phyloP scores from a whole-genome alignment of 2,797 vertebrate species.

The Crenichthys baileyi region DNA sequence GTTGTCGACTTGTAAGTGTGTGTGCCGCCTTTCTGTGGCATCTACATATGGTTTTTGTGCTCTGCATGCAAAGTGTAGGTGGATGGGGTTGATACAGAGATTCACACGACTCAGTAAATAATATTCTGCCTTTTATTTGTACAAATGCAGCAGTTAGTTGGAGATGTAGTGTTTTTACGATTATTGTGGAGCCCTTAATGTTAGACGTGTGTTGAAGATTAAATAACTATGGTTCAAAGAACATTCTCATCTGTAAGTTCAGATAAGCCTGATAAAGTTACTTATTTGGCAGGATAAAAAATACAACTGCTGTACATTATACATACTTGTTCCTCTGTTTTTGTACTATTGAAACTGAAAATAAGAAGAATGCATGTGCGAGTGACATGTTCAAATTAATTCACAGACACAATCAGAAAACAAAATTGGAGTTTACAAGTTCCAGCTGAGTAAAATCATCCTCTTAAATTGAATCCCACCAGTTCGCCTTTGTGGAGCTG shows the following conservation, averaged over 20 bases:
- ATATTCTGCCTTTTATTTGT: conserved; percentile 55
- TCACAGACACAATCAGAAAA: conserved; percentile 18
- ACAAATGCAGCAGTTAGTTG: conserved; percentile 50
- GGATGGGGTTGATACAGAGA: conserved; percentile 69
- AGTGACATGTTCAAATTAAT: not conserved
- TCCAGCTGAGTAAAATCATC: conserved; percentile 25
- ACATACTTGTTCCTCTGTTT: conserved; percentile 6
- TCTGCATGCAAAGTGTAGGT: conserved; percentile 60
- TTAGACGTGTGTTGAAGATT: conserved; percentile 55
- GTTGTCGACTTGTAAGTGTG: conserved; percentile 1
- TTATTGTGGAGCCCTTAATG: conserved; percentile 58
- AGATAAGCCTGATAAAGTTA: conserved; percentile 40
- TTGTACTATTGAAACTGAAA: conserved; percentile 23
- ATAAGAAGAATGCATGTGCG: conserved; percentile 1
- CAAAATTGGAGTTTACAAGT: conserved; percentile 17
- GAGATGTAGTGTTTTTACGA: conserved; percentile 54
- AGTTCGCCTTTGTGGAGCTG: conserved; percentile 21
- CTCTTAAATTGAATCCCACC: conserved; percentile 23
- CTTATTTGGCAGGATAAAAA: not conserved
- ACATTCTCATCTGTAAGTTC: conserved; percentile 36
- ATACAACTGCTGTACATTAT: not conserved
- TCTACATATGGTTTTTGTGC: conserved; percentile 49
- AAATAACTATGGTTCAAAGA: conserved; percentile 38
- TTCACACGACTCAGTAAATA: conserved; percentile 58
- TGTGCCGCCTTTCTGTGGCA: conserved; percentile 24